A percentile compares a stretch with the other conserved stretches of the same genome.
phyloP scores from a whole-genome alignment of 2,888 invertebrate species.

The Latheticus oryzae region DNA sequence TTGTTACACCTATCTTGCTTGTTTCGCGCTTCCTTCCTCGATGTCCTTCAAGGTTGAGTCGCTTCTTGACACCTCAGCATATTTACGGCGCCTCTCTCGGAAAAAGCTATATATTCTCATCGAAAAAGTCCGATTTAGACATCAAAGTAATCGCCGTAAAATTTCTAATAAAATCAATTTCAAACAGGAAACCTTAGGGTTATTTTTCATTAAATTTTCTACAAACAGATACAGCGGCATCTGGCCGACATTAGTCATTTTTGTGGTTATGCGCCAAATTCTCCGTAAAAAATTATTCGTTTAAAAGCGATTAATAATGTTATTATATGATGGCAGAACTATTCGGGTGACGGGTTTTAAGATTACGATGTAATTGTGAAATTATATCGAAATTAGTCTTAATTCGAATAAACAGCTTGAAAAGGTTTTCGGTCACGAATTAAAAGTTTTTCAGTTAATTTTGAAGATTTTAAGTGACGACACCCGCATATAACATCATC shows the following conservation, averaged over 20 bases:
- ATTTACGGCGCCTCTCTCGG: constrained; percentile 5
- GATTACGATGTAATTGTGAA: constrained; percentile 17
- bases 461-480: constrained; percentile 38
- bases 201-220: constrained; percentile 23
- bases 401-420: constrained; percentile 16
- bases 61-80: constrained; percentile 7
- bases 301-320: constrained; percentile 33
- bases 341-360: constrained; percentile 6
- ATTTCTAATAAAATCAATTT: constrained; percentile 45
- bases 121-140: constrained; percentile 24
- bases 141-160: constrained; percentile 37
- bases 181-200: constrained; percentile 41
- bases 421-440: constrained; percentile 25
- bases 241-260: constrained; percentile 32
- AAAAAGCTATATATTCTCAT: constrained; percentile 17
- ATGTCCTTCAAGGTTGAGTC: constrained; percentile 14
- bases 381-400: constrained; percentile 20
- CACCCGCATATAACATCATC: constrained; percentile 43
- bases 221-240: constrained; percentile 12
- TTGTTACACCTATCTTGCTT: too few species aligned
- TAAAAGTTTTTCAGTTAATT: constrained; percentile 32
- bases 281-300: constrained; percentile 26
- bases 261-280: constrained; percentile 23
- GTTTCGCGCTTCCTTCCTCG: constrained; percentile 2
- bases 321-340: constrained; percentile 2